phyloP scores from a whole-genome alignment of 2,797 vertebrate genomes.

The Anguilla marmorata region DNA sequence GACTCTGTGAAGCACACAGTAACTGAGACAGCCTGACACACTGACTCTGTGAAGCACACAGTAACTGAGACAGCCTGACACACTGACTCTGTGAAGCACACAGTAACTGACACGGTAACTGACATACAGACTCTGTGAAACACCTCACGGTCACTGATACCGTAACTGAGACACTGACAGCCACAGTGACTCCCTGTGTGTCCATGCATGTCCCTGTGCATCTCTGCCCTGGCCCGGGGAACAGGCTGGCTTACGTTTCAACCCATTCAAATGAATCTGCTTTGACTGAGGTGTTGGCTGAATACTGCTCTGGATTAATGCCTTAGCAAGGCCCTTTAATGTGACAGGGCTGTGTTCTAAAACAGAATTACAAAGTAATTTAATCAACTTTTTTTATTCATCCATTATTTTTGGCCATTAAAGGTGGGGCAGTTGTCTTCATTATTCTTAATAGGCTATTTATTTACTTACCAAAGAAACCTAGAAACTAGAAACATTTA shows the following conservation, averaged over 20 bases:
- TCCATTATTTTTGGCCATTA: not conserved
- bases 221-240: not conserved
- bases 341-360: not conserved
- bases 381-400: too few species aligned
- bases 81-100: not conserved
- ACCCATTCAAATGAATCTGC: not conserved
- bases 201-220: not conserved
- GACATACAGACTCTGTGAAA: not conserved
- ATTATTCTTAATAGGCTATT: not conserved
- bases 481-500: not conserved
- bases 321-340: not conserved
- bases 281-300: not conserved
- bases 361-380: not conserved
- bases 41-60: not conserved
- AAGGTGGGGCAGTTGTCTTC: not conserved
- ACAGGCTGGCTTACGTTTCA: not conserved
- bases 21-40: not conserved
- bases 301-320: not conserved
- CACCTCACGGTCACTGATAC: not conserved
- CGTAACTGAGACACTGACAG: not conserved
- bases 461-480: not conserved
- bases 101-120: not conserved
- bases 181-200: not conserved
- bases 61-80: not conserved
- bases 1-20: not conserved